A percentile compares a stretch with the other conserved stretches of the same genome.
Conservation (phyloP, 1,140 invertebrate species). For the Gonioctena quinquepunctata region DNA sequence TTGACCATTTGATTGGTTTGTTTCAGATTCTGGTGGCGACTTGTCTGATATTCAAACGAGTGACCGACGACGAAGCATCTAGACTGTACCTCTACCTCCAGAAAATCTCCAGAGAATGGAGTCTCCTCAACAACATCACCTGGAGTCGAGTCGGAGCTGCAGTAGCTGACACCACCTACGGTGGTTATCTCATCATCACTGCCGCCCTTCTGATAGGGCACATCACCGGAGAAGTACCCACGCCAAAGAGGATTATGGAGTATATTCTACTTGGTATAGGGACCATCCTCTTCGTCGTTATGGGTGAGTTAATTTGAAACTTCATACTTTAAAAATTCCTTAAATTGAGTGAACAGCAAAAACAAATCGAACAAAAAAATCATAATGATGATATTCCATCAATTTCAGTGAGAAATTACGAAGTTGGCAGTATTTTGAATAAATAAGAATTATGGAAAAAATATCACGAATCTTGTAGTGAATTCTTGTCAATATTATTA, state of each 20-base stretch:
- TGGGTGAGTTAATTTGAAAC: no score
- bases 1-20: no score
- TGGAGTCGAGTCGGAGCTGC: constrained; percentile 66
- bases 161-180: constrained; percentile 68
- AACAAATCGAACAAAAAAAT: no score
- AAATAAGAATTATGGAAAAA: no score
- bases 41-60: constrained; percentile 68
- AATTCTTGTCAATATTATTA: no score
- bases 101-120: constrained; percentile 75
- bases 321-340: no score
- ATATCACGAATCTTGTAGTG: no score
- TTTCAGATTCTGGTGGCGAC: constrained; percentile 68
- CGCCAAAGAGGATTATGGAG: constrained; percentile 67
- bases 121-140: constrained; percentile 71
- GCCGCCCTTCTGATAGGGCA: constrained; percentile 68
- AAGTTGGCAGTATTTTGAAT: no score
- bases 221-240: constrained; percentile 66
- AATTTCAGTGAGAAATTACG: no score
- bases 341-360: no score
- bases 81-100: constrained; percentile 68
- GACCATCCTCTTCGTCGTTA: constrained; percentile 67
- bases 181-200: constrained; percentile 73
- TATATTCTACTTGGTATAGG: constrained; percentile 69
- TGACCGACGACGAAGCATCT: constrained; percentile 72
- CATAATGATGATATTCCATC: no score